A percentile compares a stretch with the other conserved stretches of the same genome.
phyloP scores from a whole-genome alignment of 2,113 vertebrate species.

The Spea multiplicata region DNA sequence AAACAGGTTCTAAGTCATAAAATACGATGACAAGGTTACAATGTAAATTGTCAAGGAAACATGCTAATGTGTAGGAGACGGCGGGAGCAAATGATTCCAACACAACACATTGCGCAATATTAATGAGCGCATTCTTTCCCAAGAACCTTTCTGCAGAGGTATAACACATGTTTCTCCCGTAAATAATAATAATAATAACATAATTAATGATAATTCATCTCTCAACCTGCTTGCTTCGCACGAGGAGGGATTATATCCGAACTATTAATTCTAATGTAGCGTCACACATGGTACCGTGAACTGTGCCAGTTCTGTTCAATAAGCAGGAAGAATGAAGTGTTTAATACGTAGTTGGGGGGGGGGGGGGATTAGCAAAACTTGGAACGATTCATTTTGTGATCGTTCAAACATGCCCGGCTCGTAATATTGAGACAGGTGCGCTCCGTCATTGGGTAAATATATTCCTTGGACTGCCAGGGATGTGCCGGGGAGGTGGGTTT shows the following conservation, averaged over 20 bases:
- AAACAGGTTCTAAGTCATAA: not conserved
- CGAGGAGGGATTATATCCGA: not conserved
- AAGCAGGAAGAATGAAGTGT: too few species aligned
- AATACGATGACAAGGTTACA: not conserved
- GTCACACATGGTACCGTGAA: not conserved
- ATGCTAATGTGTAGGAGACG: not conserved
- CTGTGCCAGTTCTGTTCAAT: too few species aligned
- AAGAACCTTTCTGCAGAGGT: not conserved
- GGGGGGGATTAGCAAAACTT: too few species aligned
- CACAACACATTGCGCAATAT: not conserved
- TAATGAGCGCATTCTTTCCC: not conserved
- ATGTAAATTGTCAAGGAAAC: conserved; percentile 1
- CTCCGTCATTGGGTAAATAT: too few species aligned
- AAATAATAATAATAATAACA: not conserved
- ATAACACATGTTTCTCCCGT: not conserved
- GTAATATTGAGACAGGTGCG: too few species aligned
- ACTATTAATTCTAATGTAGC: not conserved
- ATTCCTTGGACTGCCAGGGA: too few species aligned
- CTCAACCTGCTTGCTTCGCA: not conserved
- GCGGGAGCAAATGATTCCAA: not conserved
- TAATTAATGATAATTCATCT: not conserved
- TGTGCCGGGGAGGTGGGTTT: too few species aligned
- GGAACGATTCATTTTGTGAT: too few species aligned
- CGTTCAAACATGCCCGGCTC: too few species aligned
- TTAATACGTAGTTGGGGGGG: too few species aligned